Evolutionary conservation across 30 jellyfish, hydroid and myxozoan genomes (phyloP).

Genomic region (Sanderia malayensis): DNA sequence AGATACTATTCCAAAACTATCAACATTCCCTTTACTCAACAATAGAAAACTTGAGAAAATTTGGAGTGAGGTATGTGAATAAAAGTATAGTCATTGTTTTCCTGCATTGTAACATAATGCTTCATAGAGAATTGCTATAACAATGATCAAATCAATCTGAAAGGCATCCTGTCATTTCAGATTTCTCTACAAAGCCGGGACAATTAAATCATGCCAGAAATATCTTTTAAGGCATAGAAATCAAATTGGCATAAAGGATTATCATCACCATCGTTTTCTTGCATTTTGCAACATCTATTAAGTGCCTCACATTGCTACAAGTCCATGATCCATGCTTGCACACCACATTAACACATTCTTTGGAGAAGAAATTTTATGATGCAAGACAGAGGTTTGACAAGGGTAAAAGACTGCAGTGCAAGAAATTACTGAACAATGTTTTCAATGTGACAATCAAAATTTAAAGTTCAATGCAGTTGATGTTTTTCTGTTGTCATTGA

Average conservation of each 20-base stretch:
- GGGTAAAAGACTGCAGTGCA: too few species aligned
- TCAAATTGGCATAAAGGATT: neutral
- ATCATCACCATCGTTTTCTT: neutral
- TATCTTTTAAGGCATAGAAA: neutral
- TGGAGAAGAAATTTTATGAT: neutral
- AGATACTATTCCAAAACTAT: too few species aligned
- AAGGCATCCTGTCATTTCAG: neutral
- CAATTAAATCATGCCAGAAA: neutral
- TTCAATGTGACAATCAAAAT: too few species aligned
- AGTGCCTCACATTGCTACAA: too few species aligned
- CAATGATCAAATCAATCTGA: conserved; percentile 17
- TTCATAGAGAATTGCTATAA: conserved; percentile 31
- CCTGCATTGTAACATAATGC: conserved; percentile 39
- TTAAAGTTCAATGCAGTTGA: too few species aligned
- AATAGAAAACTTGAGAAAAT: too few species aligned
- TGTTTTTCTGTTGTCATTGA: too few species aligned
- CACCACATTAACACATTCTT: neutral
- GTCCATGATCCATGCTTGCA: neutral
- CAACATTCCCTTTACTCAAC: too few species aligned
- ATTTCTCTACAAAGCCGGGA: neutral
- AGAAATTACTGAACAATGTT: too few species aligned
- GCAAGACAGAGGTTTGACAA: neutral
- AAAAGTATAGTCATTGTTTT: conserved; percentile 25
- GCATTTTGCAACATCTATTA: too few species aligned
- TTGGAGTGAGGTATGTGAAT: conserved; percentile 48